Evolutionary conservation across 2,888 invertebrate species (phyloP), one percentile per base, ranked within the genome.

Genomic region (Papilio demoleus): DNA sequence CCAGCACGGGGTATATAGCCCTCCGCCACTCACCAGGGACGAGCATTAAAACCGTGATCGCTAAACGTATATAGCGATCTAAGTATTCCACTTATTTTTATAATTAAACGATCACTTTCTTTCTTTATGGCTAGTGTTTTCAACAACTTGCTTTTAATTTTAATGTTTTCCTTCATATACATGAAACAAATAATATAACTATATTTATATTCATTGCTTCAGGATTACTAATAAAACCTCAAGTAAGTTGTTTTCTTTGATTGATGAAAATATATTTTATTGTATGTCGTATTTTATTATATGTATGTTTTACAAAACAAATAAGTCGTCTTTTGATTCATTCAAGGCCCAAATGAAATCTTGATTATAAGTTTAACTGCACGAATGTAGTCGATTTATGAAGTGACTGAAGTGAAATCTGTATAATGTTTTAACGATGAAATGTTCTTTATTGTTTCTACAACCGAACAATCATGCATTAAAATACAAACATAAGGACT

Each of bases 11-110:
- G 83, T 78, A 80, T 79, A 85, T 82, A 76, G 88, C 84, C 82
- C 87, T 84, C 78, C 81, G 80, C 81, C 89, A 89, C 90, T 89
- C 87, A 84, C 84, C 82, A 77, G 76, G 81, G 80, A 82, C 80
- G 78, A 81, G 77, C 82, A 81, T 80, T 81, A 81, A 78, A 81
- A 81, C 78, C 81, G 80, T 82, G 82, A 88, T 86, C 82, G 83
- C 79, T 75, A 63, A 60, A 72, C 61, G 63, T 60, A 72, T 68
- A 70, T 64, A 42, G 56, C 67, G 40, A 70, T 70, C 59, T 65
- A 67, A 61, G 67, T 67, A 59, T 63, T 64, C 58, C 27, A 66
- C 38, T 62, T 53, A 53, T 60, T 65, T 56, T 19, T 67, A 61
- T 65, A 64, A 69, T 69, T 69, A 67, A 71, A 67, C 24, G 42